Evolutionary conservation across 2,113 vertebrate genomes (phyloP).

Genomic region (Actinemys pallida): DNA sequence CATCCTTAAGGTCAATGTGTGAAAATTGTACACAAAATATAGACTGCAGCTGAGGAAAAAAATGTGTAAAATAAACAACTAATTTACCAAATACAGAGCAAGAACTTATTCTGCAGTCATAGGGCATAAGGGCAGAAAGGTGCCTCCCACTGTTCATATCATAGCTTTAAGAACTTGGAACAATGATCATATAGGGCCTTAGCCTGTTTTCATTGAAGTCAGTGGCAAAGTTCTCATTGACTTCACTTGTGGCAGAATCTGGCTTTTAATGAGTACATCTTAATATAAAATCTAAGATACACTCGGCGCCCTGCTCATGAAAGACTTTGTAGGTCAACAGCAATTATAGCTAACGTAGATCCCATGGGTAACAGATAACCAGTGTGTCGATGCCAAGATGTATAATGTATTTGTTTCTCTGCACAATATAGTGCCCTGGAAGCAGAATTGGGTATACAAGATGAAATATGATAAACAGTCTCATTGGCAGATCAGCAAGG

Average conservation of each 20-base stretch:
- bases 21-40: not conserved
- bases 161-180: not conserved
- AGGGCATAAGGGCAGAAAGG: not conserved
- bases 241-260: constrained; percentile 3
- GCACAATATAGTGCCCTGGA: not conserved
- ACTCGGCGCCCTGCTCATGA: not conserved
- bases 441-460: constrained; percentile 48
- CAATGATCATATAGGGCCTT: not conserved
- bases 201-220: not conserved
- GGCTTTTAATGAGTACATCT: not conserved
- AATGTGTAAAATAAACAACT: not conserved
- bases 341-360: constrained; percentile 33
- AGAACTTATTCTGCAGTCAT: not conserved
- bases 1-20: not conserved
- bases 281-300: not conserved
- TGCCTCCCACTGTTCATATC: not conserved
- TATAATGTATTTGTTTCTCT: constrained; percentile 6
- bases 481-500: not conserved
- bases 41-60: not conserved
- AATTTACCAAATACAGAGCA: not conserved
- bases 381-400: not conserved
- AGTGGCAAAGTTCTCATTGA: not conserved
- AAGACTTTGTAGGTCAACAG: not conserved
- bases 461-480: constrained; percentile 45
- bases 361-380: constrained; percentile 25